Evolutionary conservation across 2,113 vertebrate species (phyloP).

Genomic region (Melierax canorus): DNA sequence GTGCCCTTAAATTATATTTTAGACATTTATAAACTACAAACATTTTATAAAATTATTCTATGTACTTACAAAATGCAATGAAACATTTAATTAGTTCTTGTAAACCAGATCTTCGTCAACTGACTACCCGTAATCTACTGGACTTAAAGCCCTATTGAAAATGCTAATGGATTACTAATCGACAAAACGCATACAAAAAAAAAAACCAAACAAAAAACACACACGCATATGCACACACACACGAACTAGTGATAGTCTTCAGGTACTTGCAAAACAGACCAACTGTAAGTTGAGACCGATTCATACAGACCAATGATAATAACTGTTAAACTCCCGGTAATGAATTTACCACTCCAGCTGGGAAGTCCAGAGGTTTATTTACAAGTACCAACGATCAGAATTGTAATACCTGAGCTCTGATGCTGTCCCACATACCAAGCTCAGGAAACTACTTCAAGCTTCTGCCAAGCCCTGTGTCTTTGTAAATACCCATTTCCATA

Average conservation of each 20-base stretch:
- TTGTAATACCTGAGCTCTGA: neutral
- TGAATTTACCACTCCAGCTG: neutral
- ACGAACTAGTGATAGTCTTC: conserved; percentile 48
- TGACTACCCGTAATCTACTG: conserved; percentile 97
- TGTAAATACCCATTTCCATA: neutral
- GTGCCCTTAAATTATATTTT: conserved; percentile 65
- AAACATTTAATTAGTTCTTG: conserved; percentile 80
- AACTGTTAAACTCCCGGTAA: neutral
- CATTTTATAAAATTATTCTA: conserved; percentile 76
- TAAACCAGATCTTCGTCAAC: conserved; percentile 86
- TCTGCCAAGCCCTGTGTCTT: conserved; percentile 43
- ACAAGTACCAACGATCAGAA: conserved; percentile 14
- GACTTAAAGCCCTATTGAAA: conserved; percentile 84
- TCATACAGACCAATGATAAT: neutral
- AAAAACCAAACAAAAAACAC: neutral
- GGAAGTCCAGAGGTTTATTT: neutral
- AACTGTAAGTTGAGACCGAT: neutral
- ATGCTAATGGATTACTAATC: conserved; percentile 77
- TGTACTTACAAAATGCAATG: conserved; percentile 82
- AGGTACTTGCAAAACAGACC: conserved; percentile 52
- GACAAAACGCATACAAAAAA: conserved; percentile 14
- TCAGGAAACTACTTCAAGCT: neutral
- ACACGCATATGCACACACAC: conserved; percentile 61
- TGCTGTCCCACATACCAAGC: neutral
- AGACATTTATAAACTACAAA: conserved; percentile 70